Conservation (phyloP, 1,140 invertebrate species). For the Diabrotica undecimpunctata region DNA sequence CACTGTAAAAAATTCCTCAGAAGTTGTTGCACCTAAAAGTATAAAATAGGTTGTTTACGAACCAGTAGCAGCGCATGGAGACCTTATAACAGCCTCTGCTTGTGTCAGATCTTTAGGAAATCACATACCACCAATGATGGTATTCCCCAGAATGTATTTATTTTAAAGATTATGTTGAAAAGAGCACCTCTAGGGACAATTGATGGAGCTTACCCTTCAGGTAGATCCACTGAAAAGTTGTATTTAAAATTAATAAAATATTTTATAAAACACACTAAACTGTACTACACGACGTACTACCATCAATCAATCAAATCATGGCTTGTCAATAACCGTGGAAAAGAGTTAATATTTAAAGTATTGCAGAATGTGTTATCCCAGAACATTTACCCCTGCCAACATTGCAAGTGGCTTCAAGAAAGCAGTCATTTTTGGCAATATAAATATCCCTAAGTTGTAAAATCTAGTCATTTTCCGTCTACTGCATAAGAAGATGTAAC, state of each 20-base stretch:
- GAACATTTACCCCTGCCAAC: too few relatives aligned
- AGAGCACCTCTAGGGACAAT: slow-evolving; percentile 38
- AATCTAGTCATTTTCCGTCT: too few relatives aligned
- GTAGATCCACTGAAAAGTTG: slow-evolving; percentile 49
- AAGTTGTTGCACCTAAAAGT: slow-evolving; percentile 16
- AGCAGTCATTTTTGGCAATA: too few relatives aligned
- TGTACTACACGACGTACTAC: neutral
- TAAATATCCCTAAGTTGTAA: too few relatives aligned
- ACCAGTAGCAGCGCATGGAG: slow-evolving; percentile 11
- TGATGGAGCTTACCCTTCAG: slow-evolving; percentile 45
- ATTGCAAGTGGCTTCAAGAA: too few relatives aligned
- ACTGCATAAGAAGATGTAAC: too few relatives aligned
- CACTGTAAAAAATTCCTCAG: slow-evolving; percentile 8
- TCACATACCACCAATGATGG: slow-evolving; percentile 20
- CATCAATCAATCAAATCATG: neutral
- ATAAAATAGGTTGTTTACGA: too few relatives aligned
- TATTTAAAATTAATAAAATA: slow-evolving; percentile 42
- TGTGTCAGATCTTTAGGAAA: slow-evolving; percentile 9
- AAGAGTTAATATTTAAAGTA: too few relatives aligned
- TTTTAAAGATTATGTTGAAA: slow-evolving; percentile 43
- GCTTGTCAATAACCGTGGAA: slow-evolving; percentile 5
- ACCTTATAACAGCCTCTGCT: slow-evolving; percentile 7
- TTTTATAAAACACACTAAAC: slow-evolving; percentile 17
- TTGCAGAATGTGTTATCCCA: too few relatives aligned
- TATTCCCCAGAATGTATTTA: slow-evolving; percentile 37